A percentile compares a stretch with the other conserved stretches of the same genome.
These are phyloP conservation scores for Psittacula derbiana DNA, from an alignment of 2,797 vertebrate species.

Conservation along the genomic window DNA sequence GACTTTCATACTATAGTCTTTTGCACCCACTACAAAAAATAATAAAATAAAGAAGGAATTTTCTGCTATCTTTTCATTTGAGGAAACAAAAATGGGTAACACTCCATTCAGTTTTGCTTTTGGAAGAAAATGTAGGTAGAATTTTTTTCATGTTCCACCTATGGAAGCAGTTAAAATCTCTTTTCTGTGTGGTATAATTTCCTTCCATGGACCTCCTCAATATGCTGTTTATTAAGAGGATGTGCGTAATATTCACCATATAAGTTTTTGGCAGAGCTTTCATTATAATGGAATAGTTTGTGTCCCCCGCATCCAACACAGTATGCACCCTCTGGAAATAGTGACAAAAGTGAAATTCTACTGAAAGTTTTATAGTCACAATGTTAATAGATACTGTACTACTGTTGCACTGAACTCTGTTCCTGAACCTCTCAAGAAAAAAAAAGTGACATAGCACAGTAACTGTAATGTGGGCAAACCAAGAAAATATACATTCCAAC, in stretches of 20 bases:
- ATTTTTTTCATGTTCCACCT: not conserved
- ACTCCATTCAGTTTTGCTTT: not conserved
- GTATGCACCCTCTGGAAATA: not conserved
- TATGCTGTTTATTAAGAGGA: not conserved
- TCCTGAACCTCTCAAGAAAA: not conserved
- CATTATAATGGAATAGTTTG: not conserved
- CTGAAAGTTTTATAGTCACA: not conserved
- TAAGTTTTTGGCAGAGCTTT: not conserved
- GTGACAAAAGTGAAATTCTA: not conserved
- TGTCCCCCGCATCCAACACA: not conserved
- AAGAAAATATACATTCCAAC: not conserved
- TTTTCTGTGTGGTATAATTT: not conserved
- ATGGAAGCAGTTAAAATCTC: not conserved
- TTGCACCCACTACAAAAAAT: not conserved
- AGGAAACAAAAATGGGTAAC: not conserved
- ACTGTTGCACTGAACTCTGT: not conserved
- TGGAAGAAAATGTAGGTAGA: not conserved
- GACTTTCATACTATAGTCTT: not conserved
- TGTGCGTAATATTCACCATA: not conserved
- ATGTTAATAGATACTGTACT: not conserved
- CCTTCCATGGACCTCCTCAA: not conserved
- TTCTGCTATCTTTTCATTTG: not conserved
- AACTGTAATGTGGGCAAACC: not conserved
- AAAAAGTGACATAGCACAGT: not conserved
- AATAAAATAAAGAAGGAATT: not conserved